Conservation (phyloP, 2,113 vertebrate species). For the Ophthalmotilapia sp. region DNA sequence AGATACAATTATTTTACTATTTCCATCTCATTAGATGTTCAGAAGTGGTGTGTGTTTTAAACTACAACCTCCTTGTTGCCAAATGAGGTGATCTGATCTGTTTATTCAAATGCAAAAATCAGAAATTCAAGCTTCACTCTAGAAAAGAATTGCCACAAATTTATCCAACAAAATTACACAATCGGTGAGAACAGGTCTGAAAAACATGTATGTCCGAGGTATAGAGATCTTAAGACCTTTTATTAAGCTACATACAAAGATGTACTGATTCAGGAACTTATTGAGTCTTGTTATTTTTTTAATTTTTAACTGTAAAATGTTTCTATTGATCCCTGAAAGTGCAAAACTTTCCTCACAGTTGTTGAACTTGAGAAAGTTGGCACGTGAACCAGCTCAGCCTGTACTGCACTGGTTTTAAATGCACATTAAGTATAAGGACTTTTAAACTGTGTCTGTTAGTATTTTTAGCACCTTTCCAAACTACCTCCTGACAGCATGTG, state of each 20-base stretch:
- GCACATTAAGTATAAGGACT: neutral
- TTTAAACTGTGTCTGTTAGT: neutral
- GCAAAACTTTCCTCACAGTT: neutral
- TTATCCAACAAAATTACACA: neutral
- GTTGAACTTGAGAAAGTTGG: neutral
- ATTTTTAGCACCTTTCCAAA: neutral
- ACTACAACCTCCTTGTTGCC: neutral
- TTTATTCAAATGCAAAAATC: neutral
- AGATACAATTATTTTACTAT: neutral
- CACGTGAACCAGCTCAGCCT: neutral
- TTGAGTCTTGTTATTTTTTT: neutral
- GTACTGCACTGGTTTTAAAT: neutral
- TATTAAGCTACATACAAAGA: neutral
- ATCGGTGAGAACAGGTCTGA: neutral
- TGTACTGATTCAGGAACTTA: neutral
- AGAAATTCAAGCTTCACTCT: neutral
- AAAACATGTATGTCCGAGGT: rapidly evolving
- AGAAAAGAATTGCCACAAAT: neutral
- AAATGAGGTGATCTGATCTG: neutral
- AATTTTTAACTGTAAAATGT: neutral
- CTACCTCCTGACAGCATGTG: neutral
- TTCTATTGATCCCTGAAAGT: neutral
- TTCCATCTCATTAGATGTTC: neutral
- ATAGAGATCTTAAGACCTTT: neutral
- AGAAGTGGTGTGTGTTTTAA: rapidly evolving